Evolutionary conservation across 2,113 vertebrate genomes (phyloP).

Genomic region (Calidris pugnax): DNA sequence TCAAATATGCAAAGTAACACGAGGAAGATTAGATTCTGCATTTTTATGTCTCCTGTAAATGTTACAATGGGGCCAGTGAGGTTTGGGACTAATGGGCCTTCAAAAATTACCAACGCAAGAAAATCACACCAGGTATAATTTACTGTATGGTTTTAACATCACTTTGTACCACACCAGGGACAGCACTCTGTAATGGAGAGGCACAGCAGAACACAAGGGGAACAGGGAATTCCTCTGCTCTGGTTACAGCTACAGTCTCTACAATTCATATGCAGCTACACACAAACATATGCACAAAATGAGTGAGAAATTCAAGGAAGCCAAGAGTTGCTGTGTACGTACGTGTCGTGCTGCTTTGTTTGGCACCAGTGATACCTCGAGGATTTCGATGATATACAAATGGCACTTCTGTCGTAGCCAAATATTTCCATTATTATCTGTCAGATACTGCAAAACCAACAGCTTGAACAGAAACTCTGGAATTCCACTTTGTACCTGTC

Average conservation of each 20-base stretch:
- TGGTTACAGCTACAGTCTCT: not conserved
- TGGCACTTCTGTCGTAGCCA: constrained; percentile 87
- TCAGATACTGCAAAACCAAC: constrained; percentile 85
- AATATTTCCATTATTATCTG: constrained; percentile 85
- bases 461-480: constrained; percentile 92
- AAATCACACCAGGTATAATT: not conserved
- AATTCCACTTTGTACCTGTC: constrained; percentile 86
- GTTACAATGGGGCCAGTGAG: not conserved
- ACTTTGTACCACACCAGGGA: not conserved
- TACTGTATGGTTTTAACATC: not conserved
- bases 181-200: not conserved
- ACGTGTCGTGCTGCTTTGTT: constrained; percentile 71
- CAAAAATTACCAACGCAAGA: not conserved
- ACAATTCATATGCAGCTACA: not conserved
- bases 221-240: not conserved
- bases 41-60: not conserved
- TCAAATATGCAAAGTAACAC: not conserved
- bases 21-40: not conserved
- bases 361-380: constrained; percentile 63
- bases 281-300: rapidly evolving
- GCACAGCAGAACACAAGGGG: rapidly evolving
- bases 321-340: not conserved
- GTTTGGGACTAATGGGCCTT: not conserved
- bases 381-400: constrained; percentile 88
- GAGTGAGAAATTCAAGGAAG: not conserved